Evolutionary conservation across 2,888 invertebrate species (phyloP), one percentile per base, ranked within the genome.

Genomic region (Spialia ferax): DNA sequence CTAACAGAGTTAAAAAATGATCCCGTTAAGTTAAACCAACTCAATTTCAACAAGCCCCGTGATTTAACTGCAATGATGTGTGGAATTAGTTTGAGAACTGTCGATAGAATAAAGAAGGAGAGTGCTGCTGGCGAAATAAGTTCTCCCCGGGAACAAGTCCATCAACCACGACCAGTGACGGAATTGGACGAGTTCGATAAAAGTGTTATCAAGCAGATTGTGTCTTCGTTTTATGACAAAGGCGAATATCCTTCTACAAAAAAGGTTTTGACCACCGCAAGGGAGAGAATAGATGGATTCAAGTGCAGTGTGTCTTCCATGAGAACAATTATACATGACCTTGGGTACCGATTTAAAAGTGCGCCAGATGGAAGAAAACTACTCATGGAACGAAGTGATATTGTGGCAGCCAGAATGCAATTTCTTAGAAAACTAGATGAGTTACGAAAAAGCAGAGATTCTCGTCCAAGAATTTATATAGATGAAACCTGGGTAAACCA

Each of bases 401-500:
- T 50, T 50, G 61, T 61, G 13, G 35, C 23, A n/a, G 62, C 62
- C n/a, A 38, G 62, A 48, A n/a, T 62, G 48, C 23, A 62, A n/a
- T 62, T 35, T 35, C 35, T 35, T 35, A 26, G 63, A 38, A 63
- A 63, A 35, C 22, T 63, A n/a, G 54, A 63, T 15, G 11, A n/a
- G 38, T 32, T 63, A 52, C n/a, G 38, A 23, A 52, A 63, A 23
- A 29, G 29, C 13, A 38, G 54, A 15, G 63, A 63, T 52, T 35
- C 50, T 35, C 50, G 63, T 23, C 63, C 63, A 35, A 35, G 63
- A 38, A 22, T 63, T 54, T 63, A 63, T 38, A 15, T 63, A 18
- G 55, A 63, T 22, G 63, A 63, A 20, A 63, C 63, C 38, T 63
- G 54, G 55, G 42, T 63, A n/a, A 63, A 63, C 54, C 63, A 63